Base-by-base conservation (phyloP, 2,888 invertebrate genomes). In the Peribatodes rhomboidaria region DNA sequence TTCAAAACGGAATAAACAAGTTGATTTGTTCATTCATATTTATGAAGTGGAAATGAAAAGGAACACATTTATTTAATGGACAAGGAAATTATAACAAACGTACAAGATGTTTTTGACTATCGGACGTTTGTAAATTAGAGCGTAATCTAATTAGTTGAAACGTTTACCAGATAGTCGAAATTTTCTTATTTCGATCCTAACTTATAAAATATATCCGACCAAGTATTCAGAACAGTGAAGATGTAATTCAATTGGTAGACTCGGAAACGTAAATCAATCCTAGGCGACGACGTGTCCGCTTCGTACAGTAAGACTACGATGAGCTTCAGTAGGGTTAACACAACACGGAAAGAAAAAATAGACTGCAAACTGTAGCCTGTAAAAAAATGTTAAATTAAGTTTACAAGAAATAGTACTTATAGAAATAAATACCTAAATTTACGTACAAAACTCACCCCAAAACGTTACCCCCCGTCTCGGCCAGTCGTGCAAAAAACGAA, bases 201-300 rank as follows among this genome's bases (percentile, higher is more conserved):
- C 41, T 49, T 31, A 49, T 50, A 49, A n/a, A 47, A 39, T 57
- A 58, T n/a, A 27, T 18, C 52, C 13, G n/a, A 14, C 18, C 11
- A 18, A 20, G 18, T 18, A 52, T 35, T 50, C 20, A 33, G 9
- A 42, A 52, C 22, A 27, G 59, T 33, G 33, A 16, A 37, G 44
- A 53, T 37, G 27, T 60, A 44, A 35, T 20, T 60, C 60, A 20
- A 50, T 50, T 35, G 35, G 20, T 18, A 35, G 35, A 27, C 39
- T 53, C 8, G 49, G 9, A 20, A 41, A 35, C 59, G 44, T 65
- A 65, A 65, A 65, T 65, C 59, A 65, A 60, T 65, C 55, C 33
- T 18, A 37, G 54, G 18, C 27, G 59, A 18, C 20, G 50, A 37
- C 55, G 35, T 37, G 47, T 47, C 37, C 20, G 18, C 42, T 10